A percentile compares a stretch with the other conserved stretches of the same genome.
Conservation (phyloP, 1,140 invertebrate genomes). For the Tribolium castaneum region DNA sequence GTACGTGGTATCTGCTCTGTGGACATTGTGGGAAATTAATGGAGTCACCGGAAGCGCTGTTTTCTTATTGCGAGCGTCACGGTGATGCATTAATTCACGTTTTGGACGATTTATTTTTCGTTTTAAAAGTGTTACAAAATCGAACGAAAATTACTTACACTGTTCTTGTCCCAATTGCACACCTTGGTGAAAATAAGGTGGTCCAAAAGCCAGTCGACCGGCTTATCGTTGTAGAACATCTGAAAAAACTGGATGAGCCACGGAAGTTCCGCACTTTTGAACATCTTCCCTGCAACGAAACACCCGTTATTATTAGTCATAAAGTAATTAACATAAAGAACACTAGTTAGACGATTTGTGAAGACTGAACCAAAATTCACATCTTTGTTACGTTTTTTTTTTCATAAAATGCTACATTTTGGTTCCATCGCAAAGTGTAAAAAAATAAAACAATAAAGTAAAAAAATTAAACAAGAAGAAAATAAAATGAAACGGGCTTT, state of each 20-base stretch:
- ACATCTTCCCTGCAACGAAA: conserved; percentile 85
- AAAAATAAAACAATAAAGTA: too few relatives aligned
- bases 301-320: neutral
- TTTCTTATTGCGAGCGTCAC: conserved; percentile 8
- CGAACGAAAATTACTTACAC: conserved; percentile 68
- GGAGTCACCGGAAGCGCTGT: neutral
- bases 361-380: too few relatives aligned
- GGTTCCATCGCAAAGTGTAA: too few relatives aligned
- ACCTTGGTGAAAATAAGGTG: conserved; percentile 91
- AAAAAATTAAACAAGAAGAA: too few relatives aligned
- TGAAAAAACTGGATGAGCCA: conserved; percentile 93
- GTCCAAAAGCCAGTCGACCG: conserved; percentile 96
- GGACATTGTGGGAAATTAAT: neutral
- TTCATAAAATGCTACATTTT: too few relatives aligned
- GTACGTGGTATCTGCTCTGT: neutral
- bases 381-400: too few relatives aligned
- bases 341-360: too few relatives aligned
- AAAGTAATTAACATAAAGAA: too few relatives aligned
- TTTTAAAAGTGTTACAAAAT: neutral
- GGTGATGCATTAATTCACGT: neutral
- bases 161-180: conserved; percentile 87
- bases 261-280: conserved; percentile 89
- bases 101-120: neutral
- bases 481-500: too few relatives aligned
- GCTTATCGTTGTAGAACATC: conserved; percentile 94